Base-by-base conservation (phyloP, 2,888 invertebrate genomes). In the Philereme vetulata region DNA sequence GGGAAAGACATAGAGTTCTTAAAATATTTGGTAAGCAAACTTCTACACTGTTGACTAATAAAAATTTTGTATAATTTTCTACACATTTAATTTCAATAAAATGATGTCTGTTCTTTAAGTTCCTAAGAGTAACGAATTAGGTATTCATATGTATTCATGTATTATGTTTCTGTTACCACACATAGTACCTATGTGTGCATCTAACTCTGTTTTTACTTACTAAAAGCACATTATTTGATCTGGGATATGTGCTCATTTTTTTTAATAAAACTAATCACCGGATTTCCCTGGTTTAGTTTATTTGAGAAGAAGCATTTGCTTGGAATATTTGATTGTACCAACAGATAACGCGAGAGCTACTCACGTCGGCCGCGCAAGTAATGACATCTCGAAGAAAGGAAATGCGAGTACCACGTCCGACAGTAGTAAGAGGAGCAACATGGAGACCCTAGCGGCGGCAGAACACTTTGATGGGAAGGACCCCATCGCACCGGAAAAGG, bases 391-490 rank as follows among this genome's bases (percentile, higher is more conserved):
- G 79, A 90, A 86, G 80, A 90, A 89, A 72, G 81, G 82, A 81
- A 86, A 89, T 88, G 90, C 88, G 69, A 88, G 82, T 85, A 74
- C 77, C 68, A 79, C 77, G 74, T 80, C 82, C 66, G 85, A 89
- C 65, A 74, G 72, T 68, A 80, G 75, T 74, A 90, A 91, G 79
- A 81, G 85, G 73, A 80, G 70, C 78, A 90, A 82, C 79, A 90
- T 90, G 91, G 90, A 90, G 72, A 74, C 88, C 88, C 88, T 89
- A 90, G 85, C 89, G 72, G 84, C 86, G 82, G 87, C 82, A 70
- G 88, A 92, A 73, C 85, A 85, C 72, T 85, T 84, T 72, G 91
- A 92, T 73, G 78, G 81, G 68, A 92, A 92, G 76, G 90, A 92
- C 67, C 69, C 81, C 70, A 62, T 75, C 70, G 61, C 82, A 70